Percentiles rank a stretch among this genome's conserved stretches.
These are phyloP conservation scores for Brachynemurus nebulosus DNA, from an alignment of 2,888 invertebrate species.

Conservation along the genomic window DNA sequence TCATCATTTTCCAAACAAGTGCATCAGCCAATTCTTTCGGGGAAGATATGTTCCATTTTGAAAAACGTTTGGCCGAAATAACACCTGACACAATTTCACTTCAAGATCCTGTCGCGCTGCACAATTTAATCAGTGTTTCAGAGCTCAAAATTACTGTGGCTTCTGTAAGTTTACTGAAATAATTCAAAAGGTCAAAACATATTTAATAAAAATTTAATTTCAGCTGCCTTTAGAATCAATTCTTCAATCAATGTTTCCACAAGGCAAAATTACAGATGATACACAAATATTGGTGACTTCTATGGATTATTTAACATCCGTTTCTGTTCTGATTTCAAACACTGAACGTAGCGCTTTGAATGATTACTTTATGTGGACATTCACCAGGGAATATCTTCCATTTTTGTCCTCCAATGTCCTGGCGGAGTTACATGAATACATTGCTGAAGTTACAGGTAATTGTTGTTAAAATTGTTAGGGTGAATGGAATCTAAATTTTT, in stretches of 20 bases:
- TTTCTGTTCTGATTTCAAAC: constrained; percentile 36
- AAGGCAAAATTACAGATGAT: constrained; percentile 32
- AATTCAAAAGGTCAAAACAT: too few species aligned
- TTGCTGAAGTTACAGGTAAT: constrained; percentile 25
- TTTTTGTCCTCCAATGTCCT: constrained; percentile 35
- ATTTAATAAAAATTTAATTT: too few species aligned
- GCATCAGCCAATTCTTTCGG: constrained; percentile 34
- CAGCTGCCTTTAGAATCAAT: constrained; percentile 34
- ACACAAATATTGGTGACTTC: constrained; percentile 39
- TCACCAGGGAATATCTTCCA: constrained; percentile 37
- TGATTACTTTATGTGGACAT: constrained; percentile 44
- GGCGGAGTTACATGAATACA: constrained; percentile 23
- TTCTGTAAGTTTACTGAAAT: constrained; percentile 28
- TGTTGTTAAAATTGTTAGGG: background rate
- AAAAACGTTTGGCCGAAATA: constrained; percentile 39
- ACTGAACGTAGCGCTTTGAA: constrained; percentile 38
- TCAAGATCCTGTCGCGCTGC: constrained; percentile 29
- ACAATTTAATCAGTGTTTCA: constrained; percentile 29
- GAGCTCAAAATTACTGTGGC: constrained; percentile 31
- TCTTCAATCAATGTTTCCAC: constrained; percentile 34
- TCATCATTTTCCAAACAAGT: constrained; percentile 32
- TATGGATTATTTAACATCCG: constrained; percentile 35
- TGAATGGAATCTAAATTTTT: background rate
- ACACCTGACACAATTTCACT: constrained; percentile 28
- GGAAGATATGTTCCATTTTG: constrained; percentile 38